Evolutionary conservation across 2,113 vertebrate species (phyloP).

Genomic region (Dromiciops gliroides): DNA sequence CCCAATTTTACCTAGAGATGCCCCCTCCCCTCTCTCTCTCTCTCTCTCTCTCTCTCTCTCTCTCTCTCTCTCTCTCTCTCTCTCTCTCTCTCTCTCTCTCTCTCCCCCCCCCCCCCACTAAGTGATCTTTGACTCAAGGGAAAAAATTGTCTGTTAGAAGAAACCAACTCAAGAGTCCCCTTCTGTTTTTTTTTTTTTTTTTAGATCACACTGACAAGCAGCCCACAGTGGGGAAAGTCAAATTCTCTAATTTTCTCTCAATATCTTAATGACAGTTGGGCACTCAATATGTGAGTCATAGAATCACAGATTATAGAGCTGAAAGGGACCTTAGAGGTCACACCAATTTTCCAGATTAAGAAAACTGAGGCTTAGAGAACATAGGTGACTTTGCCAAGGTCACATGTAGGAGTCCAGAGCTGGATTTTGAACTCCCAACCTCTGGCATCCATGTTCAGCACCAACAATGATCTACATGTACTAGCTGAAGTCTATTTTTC

Average conservation of each 20-base stretch:
- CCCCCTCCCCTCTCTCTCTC: too few species aligned
- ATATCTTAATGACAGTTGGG: neutral
- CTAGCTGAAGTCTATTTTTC: constrained; percentile 50
- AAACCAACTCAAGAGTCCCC: neutral
- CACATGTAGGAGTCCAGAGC: constrained; percentile 57
- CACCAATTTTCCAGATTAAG: constrained; percentile 33
- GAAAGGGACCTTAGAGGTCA: neutral
- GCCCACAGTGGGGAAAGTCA: neutral
- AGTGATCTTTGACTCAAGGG: constrained; percentile 54
- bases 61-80: too few species aligned
- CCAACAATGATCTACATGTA: neutral
- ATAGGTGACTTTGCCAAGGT: constrained; percentile 67
- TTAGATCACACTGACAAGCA: neutral
- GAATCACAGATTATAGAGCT: neutral
- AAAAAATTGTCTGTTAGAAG: constrained; percentile 53
- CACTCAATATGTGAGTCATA: neutral
- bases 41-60: too few species aligned
- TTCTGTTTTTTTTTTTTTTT: neutral
- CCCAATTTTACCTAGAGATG: neutral
- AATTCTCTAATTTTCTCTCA: neutral
- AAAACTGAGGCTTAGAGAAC: constrained; percentile 61
- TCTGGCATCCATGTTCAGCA: neutral
- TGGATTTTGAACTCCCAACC: neutral
- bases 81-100: too few species aligned
- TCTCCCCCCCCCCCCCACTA: too few species aligned